Percentiles rank a stretch among this genome's conserved stretches.
phyloP scores from a whole-genome alignment of 2,797 vertebrate species.

The Danio kyathit region DNA sequence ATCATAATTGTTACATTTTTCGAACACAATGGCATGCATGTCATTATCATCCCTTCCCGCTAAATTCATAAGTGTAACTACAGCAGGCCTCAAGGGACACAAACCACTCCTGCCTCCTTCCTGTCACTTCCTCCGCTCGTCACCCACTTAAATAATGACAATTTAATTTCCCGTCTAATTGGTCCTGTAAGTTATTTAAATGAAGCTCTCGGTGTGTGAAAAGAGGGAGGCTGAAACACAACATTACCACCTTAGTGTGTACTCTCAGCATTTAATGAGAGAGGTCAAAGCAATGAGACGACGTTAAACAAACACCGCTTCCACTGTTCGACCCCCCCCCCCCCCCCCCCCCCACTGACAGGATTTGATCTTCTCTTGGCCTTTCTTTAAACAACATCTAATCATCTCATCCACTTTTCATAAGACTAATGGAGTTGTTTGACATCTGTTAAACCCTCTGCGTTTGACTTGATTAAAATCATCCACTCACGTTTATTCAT shows the following conservation, averaged over 20 bases:
- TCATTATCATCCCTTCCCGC: slow-evolving; percentile 39
- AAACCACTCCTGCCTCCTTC: slow-evolving; percentile 71
- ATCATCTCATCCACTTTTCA: slow-evolving; percentile 79
- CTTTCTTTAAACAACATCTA: slow-evolving; percentile 87
- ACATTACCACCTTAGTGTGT: slow-evolving; percentile 55
- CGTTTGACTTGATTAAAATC: slow-evolving; percentile 56
- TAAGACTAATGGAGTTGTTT: slow-evolving; percentile 68
- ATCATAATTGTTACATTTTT: neutral
- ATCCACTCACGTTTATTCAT: slow-evolving; percentile 47
- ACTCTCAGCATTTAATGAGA: slow-evolving; percentile 60
- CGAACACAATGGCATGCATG: neutral
- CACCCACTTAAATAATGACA: slow-evolving; percentile 83
- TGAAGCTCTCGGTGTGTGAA: slow-evolving; percentile 82
- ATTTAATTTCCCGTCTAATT: slow-evolving; percentile 91
- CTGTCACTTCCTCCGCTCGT: slow-evolving; percentile 76
- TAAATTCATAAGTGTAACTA: slow-evolving; percentile 68
- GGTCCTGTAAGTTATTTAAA: slow-evolving; percentile 90
- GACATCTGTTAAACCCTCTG: slow-evolving; percentile 59
- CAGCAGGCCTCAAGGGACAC: slow-evolving; percentile 68
- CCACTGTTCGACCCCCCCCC: neutral
- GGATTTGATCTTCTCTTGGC: slow-evolving; percentile 74
- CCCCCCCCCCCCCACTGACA: slow-evolving; percentile 45
- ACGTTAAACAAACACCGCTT: slow-evolving; percentile 52
- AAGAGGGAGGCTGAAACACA: slow-evolving; percentile 52
- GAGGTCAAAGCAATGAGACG: slow-evolving; percentile 54